These are phyloP conservation scores for Oreochromis mossambicus DNA, from an alignment of 2,797 vertebrate species.

Conservation along the genomic window DNA sequence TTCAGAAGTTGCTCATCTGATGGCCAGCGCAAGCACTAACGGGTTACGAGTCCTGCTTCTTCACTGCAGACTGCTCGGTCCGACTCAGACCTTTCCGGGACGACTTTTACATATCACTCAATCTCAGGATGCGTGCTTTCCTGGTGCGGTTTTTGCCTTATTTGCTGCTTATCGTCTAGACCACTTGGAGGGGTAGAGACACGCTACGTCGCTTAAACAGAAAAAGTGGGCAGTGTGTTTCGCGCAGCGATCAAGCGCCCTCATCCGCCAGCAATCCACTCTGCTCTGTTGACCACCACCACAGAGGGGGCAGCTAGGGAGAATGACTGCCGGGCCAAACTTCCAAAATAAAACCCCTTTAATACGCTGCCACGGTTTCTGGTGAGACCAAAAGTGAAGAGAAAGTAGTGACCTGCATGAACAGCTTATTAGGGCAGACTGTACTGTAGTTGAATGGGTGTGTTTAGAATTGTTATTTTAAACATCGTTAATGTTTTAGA, in stretches of 20 bases:
- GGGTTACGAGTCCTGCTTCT: constrained; percentile 21
- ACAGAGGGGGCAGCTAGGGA: not conserved
- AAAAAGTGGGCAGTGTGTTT: constrained; percentile 3
- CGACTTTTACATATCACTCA: constrained; percentile 1
- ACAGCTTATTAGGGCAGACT: not conserved
- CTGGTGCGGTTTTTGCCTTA: not conserved
- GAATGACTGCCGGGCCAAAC: constrained; percentile 15
- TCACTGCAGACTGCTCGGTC: constrained; percentile 16
- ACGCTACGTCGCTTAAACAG: constrained; percentile 7
- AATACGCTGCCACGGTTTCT: not conserved
- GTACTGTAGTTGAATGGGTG: not conserved
- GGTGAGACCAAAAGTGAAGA: not conserved
- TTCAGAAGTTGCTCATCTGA: constrained; percentile 61
- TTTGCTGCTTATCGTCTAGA: constrained; percentile 25
- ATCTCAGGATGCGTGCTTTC: not conserved
- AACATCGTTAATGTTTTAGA: not conserved
- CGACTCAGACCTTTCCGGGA: not conserved
- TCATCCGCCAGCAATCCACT: constrained; percentile 55
- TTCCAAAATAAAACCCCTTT: constrained; percentile 44
- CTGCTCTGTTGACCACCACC: constrained; percentile 30
- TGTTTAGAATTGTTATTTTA: not conserved
- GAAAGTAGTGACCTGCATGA: not conserved
- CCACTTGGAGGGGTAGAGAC: not conserved
- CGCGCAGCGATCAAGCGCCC: constrained; percentile 63
- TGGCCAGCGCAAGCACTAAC: constrained; percentile 27